Evolutionary conservation across 2,888 invertebrate species (phyloP).

Genomic region (Catocala sponsa): DNA sequence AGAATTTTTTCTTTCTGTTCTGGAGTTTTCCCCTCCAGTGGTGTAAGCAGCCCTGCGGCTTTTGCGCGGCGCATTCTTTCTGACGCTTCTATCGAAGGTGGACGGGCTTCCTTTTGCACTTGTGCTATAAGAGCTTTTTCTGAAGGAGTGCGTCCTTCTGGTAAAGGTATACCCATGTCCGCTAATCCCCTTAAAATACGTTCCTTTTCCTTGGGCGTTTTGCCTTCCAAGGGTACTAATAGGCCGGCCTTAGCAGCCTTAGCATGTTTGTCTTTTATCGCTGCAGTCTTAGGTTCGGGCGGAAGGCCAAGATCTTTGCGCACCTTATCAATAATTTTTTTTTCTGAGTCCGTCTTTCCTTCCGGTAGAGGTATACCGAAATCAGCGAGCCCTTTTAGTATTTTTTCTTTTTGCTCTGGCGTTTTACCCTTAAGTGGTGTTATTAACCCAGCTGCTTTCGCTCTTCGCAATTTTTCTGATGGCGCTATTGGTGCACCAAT

Average conservation of each 20-base stretch:
- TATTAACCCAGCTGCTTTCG: slow-evolving; percentile 40
- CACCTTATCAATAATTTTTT: slow-evolving; percentile 39
- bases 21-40: slow-evolving; percentile 40
- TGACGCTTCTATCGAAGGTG: slow-evolving; percentile 24
- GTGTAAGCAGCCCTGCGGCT: slow-evolving; percentile 18
- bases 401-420: slow-evolving; percentile 52
- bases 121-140: slow-evolving; percentile 42
- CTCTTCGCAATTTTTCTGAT: slow-evolving; percentile 31
- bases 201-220: slow-evolving; percentile 54
- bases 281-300: slow-evolving; percentile 14
- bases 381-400: slow-evolving; percentile 41
- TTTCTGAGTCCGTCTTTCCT: slow-evolving; percentile 34
- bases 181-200: slow-evolving; percentile 36
- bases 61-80: slow-evolving; percentile 17
- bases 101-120: slow-evolving; percentile 21
- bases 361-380: slow-evolving; percentile 51
- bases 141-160: slow-evolving; percentile 49
- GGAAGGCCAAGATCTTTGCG: slow-evolving; percentile 16
- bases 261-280: slow-evolving; percentile 19
- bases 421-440: slow-evolving; percentile 16
- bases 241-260: slow-evolving; percentile 33
- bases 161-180: slow-evolving; percentile 1
- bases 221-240: slow-evolving; percentile 54
- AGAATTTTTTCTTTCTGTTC: slow-evolving; percentile 13
- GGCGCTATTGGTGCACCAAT: not conserved